phyloP scores from a whole-genome alignment of 2,113 vertebrate species.

The Colaptes auratus region DNA sequence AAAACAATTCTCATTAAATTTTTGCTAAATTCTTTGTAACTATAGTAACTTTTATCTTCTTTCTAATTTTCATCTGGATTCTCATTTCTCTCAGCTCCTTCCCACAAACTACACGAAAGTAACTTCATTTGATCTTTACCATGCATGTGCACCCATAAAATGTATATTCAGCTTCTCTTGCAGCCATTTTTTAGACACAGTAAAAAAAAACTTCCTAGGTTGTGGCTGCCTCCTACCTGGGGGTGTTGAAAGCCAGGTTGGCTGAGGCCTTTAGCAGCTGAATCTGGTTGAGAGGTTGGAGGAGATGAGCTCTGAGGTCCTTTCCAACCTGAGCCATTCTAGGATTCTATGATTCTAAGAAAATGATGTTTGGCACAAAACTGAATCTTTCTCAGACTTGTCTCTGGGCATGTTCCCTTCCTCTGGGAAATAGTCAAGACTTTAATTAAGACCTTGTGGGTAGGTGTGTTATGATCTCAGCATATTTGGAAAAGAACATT shows the following conservation, averaged over 20 bases:
- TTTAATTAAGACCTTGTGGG: neutral
- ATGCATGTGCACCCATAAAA: neutral
- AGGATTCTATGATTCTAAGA: no score
- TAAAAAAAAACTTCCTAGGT: neutral
- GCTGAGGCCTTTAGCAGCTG: no score
- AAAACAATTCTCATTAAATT: neutral
- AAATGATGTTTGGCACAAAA: no score
- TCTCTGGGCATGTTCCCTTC: no score
- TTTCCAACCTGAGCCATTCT: no score
- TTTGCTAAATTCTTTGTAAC: neutral
- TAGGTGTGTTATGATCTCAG: neutral
- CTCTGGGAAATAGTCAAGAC: no score
- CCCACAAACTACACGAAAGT: neutral
- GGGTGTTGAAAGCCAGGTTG: no score
- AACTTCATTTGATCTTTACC: rapidly evolving
- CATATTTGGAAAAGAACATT: neutral
- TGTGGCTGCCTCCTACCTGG: no score
- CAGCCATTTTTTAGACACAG: neutral
- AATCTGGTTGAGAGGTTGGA: no score
- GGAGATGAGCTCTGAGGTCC: no score
- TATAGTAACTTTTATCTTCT: neutral
- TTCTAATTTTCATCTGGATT: neutral
- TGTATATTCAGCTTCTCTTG: neutral
- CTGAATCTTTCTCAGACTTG: no score
- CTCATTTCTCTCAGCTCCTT: neutral